A percentile compares a stretch with the other conserved stretches of the same genome.
Evolutionary conservation across 2,888 invertebrate genomes (phyloP).

Genomic region (Drosophila phalerata): DNA sequence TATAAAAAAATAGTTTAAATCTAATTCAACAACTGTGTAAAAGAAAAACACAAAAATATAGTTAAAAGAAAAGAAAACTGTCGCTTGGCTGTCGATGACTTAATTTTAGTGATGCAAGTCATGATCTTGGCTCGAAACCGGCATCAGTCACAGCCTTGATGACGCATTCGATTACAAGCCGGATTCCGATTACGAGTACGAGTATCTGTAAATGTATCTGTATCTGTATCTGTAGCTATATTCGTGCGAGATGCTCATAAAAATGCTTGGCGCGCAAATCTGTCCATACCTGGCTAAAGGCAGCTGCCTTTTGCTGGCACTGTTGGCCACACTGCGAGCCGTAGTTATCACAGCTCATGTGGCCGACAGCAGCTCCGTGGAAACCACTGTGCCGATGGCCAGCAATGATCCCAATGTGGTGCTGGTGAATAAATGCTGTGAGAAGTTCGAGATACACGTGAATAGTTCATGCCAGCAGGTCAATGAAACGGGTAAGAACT

Average conservation of each 20-base stretch:
- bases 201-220: slow-evolving; percentile 34
- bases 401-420: slow-evolving; percentile 53
- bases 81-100: slow-evolving; percentile 26
- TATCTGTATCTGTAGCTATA: slow-evolving; percentile 23
- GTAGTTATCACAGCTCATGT: slow-evolving; percentile 45
- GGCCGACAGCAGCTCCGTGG: slow-evolving; percentile 33
- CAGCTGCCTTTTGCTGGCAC: slow-evolving; percentile 52
- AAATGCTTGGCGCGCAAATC: slow-evolving; percentile 70
- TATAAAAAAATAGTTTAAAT: neutral
- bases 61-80: slow-evolving; percentile 18
- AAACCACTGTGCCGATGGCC: slow-evolving; percentile 14
- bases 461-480: slow-evolving; percentile 89
- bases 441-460: slow-evolving; percentile 89
- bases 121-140: slow-evolving; percentile 74
- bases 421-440: slow-evolving; percentile 92
- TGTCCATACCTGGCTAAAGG: slow-evolving; percentile 46
- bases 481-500: slow-evolving; percentile 87
- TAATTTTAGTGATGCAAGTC: slow-evolving; percentile 57
- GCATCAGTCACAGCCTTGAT: slow-evolving; percentile 66
- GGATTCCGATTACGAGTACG: slow-evolving; percentile 26
- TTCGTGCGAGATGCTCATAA: slow-evolving; percentile 50
- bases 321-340: slow-evolving; percentile 33
- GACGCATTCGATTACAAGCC: slow-evolving; percentile 65
- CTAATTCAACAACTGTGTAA: neutral
- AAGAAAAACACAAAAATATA: neutral